Evolutionary conservation across 2,888 invertebrate genomes (phyloP), one percentile per base, ranked within the genome.

Genomic region (Orthosia gothica): DNA sequence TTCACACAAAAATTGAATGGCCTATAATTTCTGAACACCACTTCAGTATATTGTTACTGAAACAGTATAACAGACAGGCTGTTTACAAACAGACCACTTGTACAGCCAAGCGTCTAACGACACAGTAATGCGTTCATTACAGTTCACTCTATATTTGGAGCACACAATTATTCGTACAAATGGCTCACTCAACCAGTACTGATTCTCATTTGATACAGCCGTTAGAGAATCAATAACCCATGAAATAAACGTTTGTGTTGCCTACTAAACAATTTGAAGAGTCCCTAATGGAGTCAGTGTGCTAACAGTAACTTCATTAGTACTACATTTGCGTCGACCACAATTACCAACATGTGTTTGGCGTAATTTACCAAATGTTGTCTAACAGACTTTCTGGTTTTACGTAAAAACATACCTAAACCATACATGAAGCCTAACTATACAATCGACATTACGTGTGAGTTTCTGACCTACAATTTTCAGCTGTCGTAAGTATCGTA

Each of bases 181-280:
- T 81, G 73, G 61, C 55, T 83, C 74, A 81, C 68, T 81, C 84
- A 84, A 83, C 81, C 84, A 83, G 40, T 74, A 66, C 81, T 69
- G 81, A 84, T 83, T 81, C 84, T 74, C 68, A 68, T 81, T 81
- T 84, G 84, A 84, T 80, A 80, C 68, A 83, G 73, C 74, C 73
- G 67, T 79, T 81, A 79, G 81, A 80, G 84, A 83, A 81, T 81
- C 84, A 83, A 81, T 81, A 83, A 81, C 59, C 84, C 84, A 81
- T 81, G 67, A 81, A 79, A 80, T 83, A 83, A 83, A 79, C 67
- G 67, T 83, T 83, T 79, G 82, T 72, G 64, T 67, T 57, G 54
- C 47, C 61, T 78, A n/a, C 65, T 54, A 61, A 78, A 82, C 18
- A 20, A 78, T 80, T 79, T 66, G 82, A 78, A 67, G 66, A 72